A percentile compares a stretch with the other conserved stretches of the same genome.
Evolutionary conservation across 2,113 vertebrate genomes (phyloP).

Genomic region (Origma solitaria): DNA sequence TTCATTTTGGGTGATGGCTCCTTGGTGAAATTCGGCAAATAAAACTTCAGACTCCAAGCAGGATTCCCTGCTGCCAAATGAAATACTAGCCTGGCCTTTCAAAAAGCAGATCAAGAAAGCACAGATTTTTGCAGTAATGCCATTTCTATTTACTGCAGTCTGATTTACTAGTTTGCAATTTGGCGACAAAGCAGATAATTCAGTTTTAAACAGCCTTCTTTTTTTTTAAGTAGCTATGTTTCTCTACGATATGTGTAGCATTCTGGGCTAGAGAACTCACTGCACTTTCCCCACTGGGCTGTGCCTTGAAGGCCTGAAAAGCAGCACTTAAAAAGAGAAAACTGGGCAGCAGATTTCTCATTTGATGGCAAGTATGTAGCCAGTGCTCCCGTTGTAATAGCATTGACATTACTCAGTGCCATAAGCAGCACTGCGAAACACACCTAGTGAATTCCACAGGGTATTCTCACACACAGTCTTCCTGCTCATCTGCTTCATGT

Average conservation of each 20-base stretch:
- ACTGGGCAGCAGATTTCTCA: neutral
- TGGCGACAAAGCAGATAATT: neutral
- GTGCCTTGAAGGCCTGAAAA: neutral
- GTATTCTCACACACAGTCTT: neutral
- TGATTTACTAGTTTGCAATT: neutral
- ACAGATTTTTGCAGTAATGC: neutral
- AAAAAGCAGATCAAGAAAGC: neutral
- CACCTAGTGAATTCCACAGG: neutral
- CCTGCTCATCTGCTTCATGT: neutral
- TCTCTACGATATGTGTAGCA: neutral
- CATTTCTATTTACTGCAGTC: neutral
- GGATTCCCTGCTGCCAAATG: neutral
- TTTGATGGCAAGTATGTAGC: neutral
- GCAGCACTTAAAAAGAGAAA: neutral
- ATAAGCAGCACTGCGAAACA: neutral
- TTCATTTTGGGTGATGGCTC: neutral
- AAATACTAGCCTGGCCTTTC: neutral
- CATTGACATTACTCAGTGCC: neutral
- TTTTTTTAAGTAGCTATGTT: neutral
- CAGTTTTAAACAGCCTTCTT: neutral
- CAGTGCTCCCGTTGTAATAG: neutral
- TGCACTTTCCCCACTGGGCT: neutral
- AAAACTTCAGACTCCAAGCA: neutral
- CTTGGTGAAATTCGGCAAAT: constrained; percentile 3
- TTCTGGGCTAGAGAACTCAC: neutral